These are phyloP conservation scores for Eupsilia transversa DNA, from an alignment of 2,888 invertebrate genomes.

Conservation along the genomic window DNA sequence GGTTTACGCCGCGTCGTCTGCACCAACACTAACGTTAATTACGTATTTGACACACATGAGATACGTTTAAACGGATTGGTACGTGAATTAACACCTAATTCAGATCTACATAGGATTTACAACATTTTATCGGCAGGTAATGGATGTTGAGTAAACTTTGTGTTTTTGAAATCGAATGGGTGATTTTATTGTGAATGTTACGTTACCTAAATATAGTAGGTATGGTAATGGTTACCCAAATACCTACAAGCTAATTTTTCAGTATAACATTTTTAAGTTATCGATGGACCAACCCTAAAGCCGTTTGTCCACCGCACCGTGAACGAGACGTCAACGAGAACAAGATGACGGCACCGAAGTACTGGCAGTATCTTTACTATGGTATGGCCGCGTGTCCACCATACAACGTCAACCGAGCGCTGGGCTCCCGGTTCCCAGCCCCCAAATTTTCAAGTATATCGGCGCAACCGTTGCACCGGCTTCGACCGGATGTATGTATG, in stretches of 20 bases:
- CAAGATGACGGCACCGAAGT: too few species aligned
- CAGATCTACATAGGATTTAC: slow-evolving; percentile 57
- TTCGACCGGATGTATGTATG: too few species aligned
- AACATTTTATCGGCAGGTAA: slow-evolving; percentile 36
- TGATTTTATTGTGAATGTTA: not conserved
- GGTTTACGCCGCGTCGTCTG: slow-evolving; percentile 31
- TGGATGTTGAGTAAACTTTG: slow-evolving; percentile 21
- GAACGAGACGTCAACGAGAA: too few species aligned
- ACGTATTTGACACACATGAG: slow-evolving; percentile 68
- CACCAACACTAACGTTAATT: slow-evolving; percentile 69
- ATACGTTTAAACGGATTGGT: slow-evolving; percentile 57
- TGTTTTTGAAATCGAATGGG: slow-evolving; percentile 1
- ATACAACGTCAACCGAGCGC: too few species aligned
- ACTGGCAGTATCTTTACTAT: too few species aligned
- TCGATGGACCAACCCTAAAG: not conserved
- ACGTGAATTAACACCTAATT: slow-evolving; percentile 66
- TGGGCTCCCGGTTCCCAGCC: too few species aligned
- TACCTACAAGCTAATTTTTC: too few species aligned
- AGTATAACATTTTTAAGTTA: too few species aligned
- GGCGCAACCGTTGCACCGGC: too few species aligned
- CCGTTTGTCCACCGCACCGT: too few species aligned
- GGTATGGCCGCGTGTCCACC: too few species aligned
- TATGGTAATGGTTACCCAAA: not conserved
- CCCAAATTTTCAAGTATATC: too few species aligned
- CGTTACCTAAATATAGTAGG: not conserved